Percentiles rank a stretch among this genome's conserved stretches.
phyloP scores from a whole-genome alignment of 1,140 invertebrate genomes.

The Drosophila subobscura region DNA sequence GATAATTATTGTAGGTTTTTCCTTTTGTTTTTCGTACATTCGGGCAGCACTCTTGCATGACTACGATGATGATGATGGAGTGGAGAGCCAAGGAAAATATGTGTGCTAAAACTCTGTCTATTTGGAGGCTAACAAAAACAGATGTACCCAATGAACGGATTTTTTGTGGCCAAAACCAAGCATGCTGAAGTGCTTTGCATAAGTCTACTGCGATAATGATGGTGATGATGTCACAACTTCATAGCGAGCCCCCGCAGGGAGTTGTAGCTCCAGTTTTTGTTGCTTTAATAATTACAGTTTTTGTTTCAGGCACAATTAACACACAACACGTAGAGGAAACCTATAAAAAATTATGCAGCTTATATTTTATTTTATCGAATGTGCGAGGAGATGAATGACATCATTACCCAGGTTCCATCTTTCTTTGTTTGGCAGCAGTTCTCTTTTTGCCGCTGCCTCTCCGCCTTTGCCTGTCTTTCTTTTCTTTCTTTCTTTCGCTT shows the following conservation, averaged over 20 bases:
- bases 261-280: slow-evolving; percentile 35
- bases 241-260: slow-evolving; percentile 6
- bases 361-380: slow-evolving; percentile 48
- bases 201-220: slow-evolving; percentile 17
- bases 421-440: slow-evolving; percentile 33
- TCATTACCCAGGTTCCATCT: slow-evolving; percentile 50
- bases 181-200: slow-evolving; percentile 34
- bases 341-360: slow-evolving; percentile 8
- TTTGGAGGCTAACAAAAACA: slow-evolving; percentile 4
- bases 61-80: slow-evolving; percentile 15
- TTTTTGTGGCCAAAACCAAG: neutral
- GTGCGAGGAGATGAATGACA: slow-evolving; percentile 68
- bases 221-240: slow-evolving; percentile 52
- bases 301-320: slow-evolving; percentile 62
- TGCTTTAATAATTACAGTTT: slow-evolving; percentile 46
- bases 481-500: slow-evolving; percentile 36
- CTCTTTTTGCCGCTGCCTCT: slow-evolving; percentile 35
- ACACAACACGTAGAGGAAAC: slow-evolving; percentile 19
- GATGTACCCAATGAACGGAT: neutral
- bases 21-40: slow-evolving; percentile 46
- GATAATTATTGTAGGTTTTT: slow-evolving; percentile 55
- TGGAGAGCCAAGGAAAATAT: slow-evolving; percentile 49
- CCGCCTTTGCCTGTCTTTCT: slow-evolving; percentile 12
- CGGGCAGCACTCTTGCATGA: slow-evolving; percentile 59
- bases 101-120: slow-evolving; percentile 40